These are phyloP conservation scores for Megaceryle maxima DNA, from an alignment of 2,113 vertebrate species.

Conservation along the genomic window DNA sequence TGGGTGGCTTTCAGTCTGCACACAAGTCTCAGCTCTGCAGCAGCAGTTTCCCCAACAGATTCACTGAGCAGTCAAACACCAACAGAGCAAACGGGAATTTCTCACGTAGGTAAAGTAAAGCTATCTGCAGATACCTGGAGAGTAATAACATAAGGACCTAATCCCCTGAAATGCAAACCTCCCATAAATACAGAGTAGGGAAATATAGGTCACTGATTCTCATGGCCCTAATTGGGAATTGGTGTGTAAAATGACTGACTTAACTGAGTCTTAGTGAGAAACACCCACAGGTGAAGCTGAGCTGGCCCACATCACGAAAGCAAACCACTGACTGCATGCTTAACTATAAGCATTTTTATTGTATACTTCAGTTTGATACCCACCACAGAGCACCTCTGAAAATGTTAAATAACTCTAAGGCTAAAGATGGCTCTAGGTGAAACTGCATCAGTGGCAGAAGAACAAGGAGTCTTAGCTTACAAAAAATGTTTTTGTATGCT, in stretches of 20 bases:
- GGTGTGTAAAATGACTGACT: constrained; percentile 13
- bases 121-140: neutral
- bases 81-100: neutral
- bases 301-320: neutral
- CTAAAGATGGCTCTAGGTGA: neutral
- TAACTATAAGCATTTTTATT: neutral
- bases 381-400: neutral
- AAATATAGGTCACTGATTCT: constrained; percentile 37
- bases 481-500: neutral
- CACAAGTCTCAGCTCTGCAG: neutral
- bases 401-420: neutral
- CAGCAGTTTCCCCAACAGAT: accelerated
- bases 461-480: neutral
- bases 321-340: neutral
- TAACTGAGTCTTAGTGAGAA: neutral
- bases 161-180: neutral
- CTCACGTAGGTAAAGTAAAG: neutral
- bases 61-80: accelerated
- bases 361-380: neutral
- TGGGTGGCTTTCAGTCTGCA: accelerated
- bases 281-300: neutral
- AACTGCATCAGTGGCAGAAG: neutral
- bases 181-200: neutral
- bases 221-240: neutral
- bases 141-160: neutral